Conservation (phyloP, 2,888 invertebrate species). For the Cosmia pyralina region DNA sequence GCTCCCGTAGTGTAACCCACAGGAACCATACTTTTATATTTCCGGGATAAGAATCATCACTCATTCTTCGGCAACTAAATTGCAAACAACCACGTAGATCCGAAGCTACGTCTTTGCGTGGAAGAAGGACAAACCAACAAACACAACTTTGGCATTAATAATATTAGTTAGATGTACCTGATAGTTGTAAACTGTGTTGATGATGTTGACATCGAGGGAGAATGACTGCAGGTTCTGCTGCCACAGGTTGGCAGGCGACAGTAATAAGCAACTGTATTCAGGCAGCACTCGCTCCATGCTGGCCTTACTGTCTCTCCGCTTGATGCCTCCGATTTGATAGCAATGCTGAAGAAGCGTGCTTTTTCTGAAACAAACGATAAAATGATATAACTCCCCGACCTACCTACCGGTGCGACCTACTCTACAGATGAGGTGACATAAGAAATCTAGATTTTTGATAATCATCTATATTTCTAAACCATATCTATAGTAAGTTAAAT, state of each 20-base stretch:
- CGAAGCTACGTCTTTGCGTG: neutral
- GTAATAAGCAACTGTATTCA: slow-evolving; percentile 96
- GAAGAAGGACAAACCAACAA: neutral
- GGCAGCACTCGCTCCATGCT: slow-evolving; percentile 93
- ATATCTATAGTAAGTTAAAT: neutral
- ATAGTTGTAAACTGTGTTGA: slow-evolving; percentile 95
- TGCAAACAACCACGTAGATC: neutral
- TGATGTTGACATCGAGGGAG: slow-evolving; percentile 94
- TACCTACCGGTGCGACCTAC: neutral
- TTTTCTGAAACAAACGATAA: slow-evolving; percentile 87
- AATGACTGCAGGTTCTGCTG: slow-evolving; percentile 95
- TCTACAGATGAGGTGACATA: neutral
- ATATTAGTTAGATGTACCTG: slow-evolving; percentile 90
- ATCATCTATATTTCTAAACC: too few species aligned
- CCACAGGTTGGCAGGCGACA: slow-evolving; percentile 99
- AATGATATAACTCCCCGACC: neutral
- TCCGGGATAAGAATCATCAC: neutral
- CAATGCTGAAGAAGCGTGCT: slow-evolving; percentile 95
- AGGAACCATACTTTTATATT: too few species aligned
- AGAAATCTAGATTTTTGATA: neutral
- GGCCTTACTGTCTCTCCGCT: slow-evolving; percentile 89
- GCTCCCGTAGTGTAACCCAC: neutral
- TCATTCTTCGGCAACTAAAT: neutral
- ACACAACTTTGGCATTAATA: neutral
- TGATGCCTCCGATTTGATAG: slow-evolving; percentile 95